These are phyloP conservation scores for Saimiri boliviensis DNA, from an alignment of 2,113 vertebrate species.

Conservation along the genomic window DNA sequence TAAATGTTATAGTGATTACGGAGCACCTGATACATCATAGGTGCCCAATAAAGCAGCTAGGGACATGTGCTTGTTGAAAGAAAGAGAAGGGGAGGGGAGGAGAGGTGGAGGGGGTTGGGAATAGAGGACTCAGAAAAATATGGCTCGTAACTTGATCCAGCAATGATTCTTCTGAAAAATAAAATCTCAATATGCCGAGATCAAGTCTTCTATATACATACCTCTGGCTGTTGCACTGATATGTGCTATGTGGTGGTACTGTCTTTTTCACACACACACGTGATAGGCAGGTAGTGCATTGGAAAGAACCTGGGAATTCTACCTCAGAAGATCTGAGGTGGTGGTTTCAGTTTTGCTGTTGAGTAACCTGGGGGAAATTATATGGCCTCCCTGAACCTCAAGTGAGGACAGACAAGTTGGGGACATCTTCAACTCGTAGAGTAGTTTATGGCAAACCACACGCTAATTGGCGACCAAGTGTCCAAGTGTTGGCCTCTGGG, in stretches of 20 bases:
- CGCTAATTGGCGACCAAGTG: background rate
- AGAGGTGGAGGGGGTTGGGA: background rate
- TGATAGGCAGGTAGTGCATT: background rate
- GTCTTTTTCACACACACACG: background rate
- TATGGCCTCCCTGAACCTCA: background rate
- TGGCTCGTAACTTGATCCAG: background rate
- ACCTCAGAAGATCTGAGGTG: background rate
- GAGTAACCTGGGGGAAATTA: background rate
- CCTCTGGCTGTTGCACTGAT: background rate
- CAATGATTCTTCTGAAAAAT: background rate
- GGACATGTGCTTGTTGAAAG: no score
- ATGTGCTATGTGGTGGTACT: no score
- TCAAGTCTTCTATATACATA: background rate
- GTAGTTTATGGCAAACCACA: background rate
- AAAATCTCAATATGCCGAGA: background rate
- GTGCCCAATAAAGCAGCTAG: background rate
- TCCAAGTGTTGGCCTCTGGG: background rate
- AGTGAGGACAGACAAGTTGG: background rate
- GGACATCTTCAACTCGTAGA: background rate
- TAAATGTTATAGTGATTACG: background rate
- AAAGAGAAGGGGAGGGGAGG: background rate
- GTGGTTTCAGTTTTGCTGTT: background rate
- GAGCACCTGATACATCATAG: background rate
- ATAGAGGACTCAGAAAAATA: background rate
- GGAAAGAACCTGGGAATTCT: background rate